Evolutionary conservation across 2,888 invertebrate species (phyloP).

Genomic region (Dione vanillae): DNA sequence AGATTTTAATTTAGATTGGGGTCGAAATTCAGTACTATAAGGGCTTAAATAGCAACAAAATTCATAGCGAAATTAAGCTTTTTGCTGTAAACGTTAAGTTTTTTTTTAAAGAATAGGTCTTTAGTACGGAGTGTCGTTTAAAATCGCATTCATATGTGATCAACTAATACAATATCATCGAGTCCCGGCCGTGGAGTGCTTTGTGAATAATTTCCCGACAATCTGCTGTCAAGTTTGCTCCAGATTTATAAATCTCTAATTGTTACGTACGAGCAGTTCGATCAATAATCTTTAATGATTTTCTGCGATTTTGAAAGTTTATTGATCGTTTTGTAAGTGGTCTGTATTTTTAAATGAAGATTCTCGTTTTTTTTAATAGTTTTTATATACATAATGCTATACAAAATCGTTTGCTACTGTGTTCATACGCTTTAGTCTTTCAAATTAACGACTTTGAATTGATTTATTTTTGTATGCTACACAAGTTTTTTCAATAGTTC

Average conservation of each 20-base stretch:
- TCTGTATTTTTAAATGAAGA: too few species aligned
- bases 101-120: conserved; percentile 56
- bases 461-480: too few species aligned
- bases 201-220: conserved; percentile 84
- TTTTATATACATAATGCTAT: too few species aligned
- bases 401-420: too few species aligned
- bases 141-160: conserved; percentile 85
- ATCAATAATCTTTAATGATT: not conserved
- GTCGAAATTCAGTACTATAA: conserved; percentile 61
- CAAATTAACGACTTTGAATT: too few species aligned
- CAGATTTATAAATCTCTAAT: conserved; percentile 67
- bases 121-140: conserved; percentile 79
- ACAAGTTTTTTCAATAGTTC: too few species aligned
- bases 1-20: conserved; percentile 86
- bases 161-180: conserved; percentile 85
- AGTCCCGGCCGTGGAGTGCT: conserved; percentile 75
- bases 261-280: conserved; percentile 31
- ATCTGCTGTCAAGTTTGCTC: conserved; percentile 77
- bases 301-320: not conserved
- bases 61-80: conserved; percentile 56
- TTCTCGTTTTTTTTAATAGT: not conserved
- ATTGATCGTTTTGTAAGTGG: not conserved
- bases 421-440: too few species aligned
- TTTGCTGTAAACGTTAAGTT: not conserved
- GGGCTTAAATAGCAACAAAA: conserved; percentile 61